Evolutionary conservation across 2,888 invertebrate species (phyloP).

Genomic region (Cephus rjabovi): DNA sequence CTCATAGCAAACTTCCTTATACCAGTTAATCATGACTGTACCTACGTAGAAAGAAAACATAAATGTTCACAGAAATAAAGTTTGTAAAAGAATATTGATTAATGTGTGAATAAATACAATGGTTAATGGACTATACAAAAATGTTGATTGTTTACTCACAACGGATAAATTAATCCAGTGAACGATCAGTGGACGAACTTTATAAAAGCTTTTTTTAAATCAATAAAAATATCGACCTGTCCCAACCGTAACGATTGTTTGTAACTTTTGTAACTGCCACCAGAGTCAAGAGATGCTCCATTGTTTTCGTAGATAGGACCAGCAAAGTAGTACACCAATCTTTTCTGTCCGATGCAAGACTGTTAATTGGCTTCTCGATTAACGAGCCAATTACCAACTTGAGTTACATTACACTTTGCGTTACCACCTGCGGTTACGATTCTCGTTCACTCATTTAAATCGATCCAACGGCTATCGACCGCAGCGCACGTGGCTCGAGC

Average conservation of each 20-base stretch:
- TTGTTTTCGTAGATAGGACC: background rate
- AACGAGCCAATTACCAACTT: background rate
- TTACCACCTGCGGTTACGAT: background rate
- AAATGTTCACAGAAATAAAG: background rate
- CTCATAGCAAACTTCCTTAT: slow-evolving; percentile 31
- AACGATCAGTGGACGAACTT: background rate
- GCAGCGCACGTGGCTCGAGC: background rate
- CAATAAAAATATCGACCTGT: background rate
- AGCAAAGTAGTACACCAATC: background rate
- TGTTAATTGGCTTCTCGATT: background rate
- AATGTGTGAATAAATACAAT: background rate
- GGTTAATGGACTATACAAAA: background rate
- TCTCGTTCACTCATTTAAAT: background rate
- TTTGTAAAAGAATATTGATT: background rate
- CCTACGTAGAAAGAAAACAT: background rate
- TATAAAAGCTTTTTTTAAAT: background rate
- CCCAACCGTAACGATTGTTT: background rate
- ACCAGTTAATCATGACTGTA: background rate
- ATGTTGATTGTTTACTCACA: background rate
- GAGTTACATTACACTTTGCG: background rate
- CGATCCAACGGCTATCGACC: background rate
- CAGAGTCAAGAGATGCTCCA: background rate
- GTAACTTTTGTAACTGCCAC: background rate
- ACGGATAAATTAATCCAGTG: background rate
- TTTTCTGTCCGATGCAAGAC: background rate